Percentiles rank a stretch among this genome's conserved stretches.
Conservation (phyloP, 2,888 invertebrate genomes). For the Dryococelus australis region DNA sequence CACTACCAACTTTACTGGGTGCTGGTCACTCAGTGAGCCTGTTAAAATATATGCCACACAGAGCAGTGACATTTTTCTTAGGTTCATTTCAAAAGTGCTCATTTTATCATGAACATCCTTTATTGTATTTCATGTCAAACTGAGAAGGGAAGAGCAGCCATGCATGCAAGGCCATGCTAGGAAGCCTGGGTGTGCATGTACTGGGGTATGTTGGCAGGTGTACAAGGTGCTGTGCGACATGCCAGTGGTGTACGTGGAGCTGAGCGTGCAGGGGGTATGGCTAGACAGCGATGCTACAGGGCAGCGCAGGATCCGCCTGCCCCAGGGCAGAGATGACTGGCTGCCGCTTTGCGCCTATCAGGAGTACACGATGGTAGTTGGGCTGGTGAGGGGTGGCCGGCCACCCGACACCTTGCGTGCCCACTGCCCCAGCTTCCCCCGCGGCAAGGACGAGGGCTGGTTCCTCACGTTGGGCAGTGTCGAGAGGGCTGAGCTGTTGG, state of each 20-base stretch:
- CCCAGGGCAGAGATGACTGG: conserved; percentile 58
- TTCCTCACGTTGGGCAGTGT: conserved; percentile 83
- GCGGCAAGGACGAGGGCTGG: conserved; percentile 97
- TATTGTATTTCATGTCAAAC: too few relatives aligned
- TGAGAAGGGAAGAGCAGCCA: too few relatives aligned
- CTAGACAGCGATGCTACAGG: conserved; percentile 47
- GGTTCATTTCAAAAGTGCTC: too few relatives aligned
- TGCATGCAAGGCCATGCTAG: too few relatives aligned
- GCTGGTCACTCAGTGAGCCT: too few relatives aligned
- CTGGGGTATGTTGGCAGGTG: conserved; percentile 55
- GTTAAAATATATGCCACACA: too few relatives aligned
- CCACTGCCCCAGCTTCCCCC: conserved; percentile 86
- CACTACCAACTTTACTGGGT: too few relatives aligned
- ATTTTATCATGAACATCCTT: too few relatives aligned
- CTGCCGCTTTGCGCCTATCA: conserved; percentile 71
- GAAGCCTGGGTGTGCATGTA: too few relatives aligned
- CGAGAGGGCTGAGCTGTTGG: conserved; percentile 75
- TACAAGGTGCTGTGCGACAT: conserved; percentile 64
- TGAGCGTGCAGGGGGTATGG: conserved; percentile 67
- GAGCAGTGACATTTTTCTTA: too few relatives aligned
- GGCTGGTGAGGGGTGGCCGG: conserved; percentile 44
- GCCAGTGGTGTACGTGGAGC: conserved; percentile 68
- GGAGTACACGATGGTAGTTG: conserved; percentile 74
- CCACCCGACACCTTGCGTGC: conserved; percentile 65
- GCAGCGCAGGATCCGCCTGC: conserved; percentile 36